Conservation (phyloP, 2,797 vertebrate genomes). For the Trematocara caparti region DNA sequence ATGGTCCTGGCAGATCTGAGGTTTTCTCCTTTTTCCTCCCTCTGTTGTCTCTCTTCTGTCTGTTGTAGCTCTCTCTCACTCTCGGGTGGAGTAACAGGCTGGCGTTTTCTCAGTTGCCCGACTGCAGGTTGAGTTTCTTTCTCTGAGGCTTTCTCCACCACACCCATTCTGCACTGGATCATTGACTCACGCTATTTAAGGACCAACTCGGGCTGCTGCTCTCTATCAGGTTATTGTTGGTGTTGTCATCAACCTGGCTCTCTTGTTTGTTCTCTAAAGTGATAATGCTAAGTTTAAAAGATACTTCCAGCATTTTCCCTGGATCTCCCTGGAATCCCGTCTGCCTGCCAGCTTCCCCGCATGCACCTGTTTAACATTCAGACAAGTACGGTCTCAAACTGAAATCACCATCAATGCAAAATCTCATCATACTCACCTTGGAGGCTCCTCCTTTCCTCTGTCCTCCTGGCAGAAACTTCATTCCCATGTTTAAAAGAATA, state of each 20-base stretch:
- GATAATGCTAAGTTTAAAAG: background rate
- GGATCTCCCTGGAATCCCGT: background rate
- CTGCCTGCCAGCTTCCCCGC: background rate
- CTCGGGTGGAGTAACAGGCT: background rate
- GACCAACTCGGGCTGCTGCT: background rate
- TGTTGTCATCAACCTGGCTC: background rate
- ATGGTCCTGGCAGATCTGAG: background rate
- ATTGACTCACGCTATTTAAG: background rate
- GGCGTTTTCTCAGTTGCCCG: background rate
- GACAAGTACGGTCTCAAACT: background rate
- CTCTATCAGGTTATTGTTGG: background rate
- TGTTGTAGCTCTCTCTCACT: background rate
- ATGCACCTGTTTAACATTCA: background rate
- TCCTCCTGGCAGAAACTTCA: background rate
- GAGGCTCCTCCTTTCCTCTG: background rate
- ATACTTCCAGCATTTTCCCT: background rate
- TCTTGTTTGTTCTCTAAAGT: background rate
- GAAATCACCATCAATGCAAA: background rate
- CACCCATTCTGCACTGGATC: background rate
- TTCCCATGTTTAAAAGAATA: background rate
- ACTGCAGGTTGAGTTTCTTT: background rate
- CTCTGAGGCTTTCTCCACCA: background rate
- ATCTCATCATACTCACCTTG: background rate
- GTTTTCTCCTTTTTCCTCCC: background rate
- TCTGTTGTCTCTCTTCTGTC: background rate